Evolutionary conservation across 2,113 vertebrate genomes (phyloP).

Genomic region (Theristicus caerulescens): DNA sequence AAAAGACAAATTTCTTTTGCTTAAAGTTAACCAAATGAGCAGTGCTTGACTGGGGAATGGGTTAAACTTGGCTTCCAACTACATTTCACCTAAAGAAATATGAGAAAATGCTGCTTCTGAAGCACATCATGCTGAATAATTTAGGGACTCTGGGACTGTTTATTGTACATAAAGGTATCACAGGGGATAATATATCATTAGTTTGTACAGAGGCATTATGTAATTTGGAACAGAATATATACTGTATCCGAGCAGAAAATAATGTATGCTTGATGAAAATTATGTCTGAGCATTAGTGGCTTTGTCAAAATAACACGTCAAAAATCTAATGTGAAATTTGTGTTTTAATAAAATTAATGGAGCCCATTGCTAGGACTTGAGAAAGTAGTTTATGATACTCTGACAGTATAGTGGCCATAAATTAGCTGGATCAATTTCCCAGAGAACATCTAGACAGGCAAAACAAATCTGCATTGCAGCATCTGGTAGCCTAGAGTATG

Average conservation of each 20-base stretch:
- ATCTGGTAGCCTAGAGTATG: not conserved
- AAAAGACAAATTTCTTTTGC: not conserved
- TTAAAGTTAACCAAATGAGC: not conserved
- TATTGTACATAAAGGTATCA: not conserved
- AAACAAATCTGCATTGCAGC: not conserved
- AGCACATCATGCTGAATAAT: conserved; percentile 15
- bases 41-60: not conserved
- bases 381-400: not conserved
- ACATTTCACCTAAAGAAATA: not conserved
- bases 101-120: not conserved
- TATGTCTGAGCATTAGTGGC: not conserved
- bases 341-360: not conserved
- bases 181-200: not conserved
- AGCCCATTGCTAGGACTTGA: not conserved
- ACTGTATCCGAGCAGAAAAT: not conserved
- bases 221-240: not conserved
- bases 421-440: not conserved
- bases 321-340: not conserved
- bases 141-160: not conserved
- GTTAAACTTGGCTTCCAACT: not conserved
- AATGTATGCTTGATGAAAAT: not conserved
- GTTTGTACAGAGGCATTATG: not conserved
- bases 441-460: not conserved
- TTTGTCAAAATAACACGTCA: not conserved
- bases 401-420: not conserved